These are phyloP conservation scores for Altica lythri DNA, from an alignment of 2,888 invertebrate species.

Conservation along the genomic window DNA sequence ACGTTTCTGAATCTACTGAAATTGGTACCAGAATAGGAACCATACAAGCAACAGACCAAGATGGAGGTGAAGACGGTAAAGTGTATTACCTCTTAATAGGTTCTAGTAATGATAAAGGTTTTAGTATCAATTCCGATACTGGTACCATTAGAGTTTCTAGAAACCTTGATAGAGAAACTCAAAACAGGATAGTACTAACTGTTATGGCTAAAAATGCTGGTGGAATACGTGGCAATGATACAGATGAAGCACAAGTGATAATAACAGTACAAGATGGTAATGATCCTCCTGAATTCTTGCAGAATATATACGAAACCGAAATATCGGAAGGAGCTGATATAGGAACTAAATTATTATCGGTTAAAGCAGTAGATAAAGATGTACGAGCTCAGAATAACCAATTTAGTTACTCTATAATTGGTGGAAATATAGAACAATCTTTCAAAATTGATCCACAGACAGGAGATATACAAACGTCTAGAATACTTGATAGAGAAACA, in stretches of 20 bases:
- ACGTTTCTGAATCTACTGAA: constrained; percentile 89
- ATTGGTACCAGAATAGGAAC: constrained; percentile 84
- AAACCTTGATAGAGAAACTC: constrained; percentile 83
- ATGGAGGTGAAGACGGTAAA: constrained; percentile 83
- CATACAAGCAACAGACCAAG: constrained; percentile 87
- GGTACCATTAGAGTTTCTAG: constrained; percentile 84
- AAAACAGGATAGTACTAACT: constrained; percentile 85
- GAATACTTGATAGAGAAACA: constrained; percentile 80
- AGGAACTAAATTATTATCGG: constrained; percentile 76
- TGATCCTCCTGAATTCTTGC: constrained; percentile 92
- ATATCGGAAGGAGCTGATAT: constrained; percentile 79
- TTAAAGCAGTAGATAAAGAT: constrained; percentile 90
- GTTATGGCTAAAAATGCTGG: constrained; percentile 95
- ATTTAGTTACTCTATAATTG: constrained; percentile 87
- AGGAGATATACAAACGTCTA: constrained; percentile 80
- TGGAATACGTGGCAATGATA: constrained; percentile 92
- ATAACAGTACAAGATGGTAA: constrained; percentile 95
- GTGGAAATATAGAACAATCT: constrained; percentile 79
- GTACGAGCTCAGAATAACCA: constrained; percentile 89
- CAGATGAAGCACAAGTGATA: constrained; percentile 92
- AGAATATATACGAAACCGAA: constrained; percentile 74
- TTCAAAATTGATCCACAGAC: constrained; percentile 88
- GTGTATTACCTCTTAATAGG: constrained; percentile 93
- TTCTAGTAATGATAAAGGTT: constrained; percentile 90
- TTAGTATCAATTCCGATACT: constrained; percentile 80